Percentiles rank a stretch among this genome's conserved stretches.
Evolutionary conservation across 2,888 invertebrate genomes (phyloP).

Genomic region (Melanostoma scalare): DNA sequence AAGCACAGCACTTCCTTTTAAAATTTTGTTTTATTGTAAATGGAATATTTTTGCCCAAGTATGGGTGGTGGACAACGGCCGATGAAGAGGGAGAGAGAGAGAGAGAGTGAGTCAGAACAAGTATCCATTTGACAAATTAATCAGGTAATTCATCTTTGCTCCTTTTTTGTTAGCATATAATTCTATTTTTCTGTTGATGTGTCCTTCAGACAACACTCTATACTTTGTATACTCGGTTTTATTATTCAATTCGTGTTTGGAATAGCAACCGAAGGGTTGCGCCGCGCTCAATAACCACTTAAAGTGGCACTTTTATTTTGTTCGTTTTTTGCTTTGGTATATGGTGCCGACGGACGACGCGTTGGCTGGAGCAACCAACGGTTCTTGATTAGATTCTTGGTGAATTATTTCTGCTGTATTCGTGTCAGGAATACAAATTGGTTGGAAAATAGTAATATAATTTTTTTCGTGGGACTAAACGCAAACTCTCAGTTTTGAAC

Average conservation of each 20-base stretch:
- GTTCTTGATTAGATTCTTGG: conserved; percentile 56
- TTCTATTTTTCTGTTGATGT: conserved; percentile 7
- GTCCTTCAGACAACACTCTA: conserved; percentile 24
- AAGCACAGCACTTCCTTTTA: background rate
- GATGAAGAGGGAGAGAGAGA: no score
- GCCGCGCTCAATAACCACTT: conserved; percentile 50
- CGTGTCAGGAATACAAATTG: conserved; percentile 51
- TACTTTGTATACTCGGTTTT: conserved; percentile 36
- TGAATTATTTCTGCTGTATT: conserved; percentile 52
- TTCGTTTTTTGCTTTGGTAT: background rate
- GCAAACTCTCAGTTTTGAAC: no score
- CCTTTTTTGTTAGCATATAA: conserved; percentile 1
- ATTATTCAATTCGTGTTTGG: conserved; percentile 60
- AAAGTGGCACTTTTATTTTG: conserved; percentile 32
- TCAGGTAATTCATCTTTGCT: conserved; percentile 52
- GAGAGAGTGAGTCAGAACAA: no score
- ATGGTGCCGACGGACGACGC: conserved; percentile 1
- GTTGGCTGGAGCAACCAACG: background rate
- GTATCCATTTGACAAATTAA: conserved; percentile 14
- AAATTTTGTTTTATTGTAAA: no score
- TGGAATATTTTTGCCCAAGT: no score
- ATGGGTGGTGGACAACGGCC: no score
- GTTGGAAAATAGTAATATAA: background rate
- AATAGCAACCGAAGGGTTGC: conserved; percentile 60
- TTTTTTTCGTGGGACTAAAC: background rate